Evolutionary conservation across 2,797 vertebrate genomes (phyloP).

Genomic region (Tragopan temminckii): DNA sequence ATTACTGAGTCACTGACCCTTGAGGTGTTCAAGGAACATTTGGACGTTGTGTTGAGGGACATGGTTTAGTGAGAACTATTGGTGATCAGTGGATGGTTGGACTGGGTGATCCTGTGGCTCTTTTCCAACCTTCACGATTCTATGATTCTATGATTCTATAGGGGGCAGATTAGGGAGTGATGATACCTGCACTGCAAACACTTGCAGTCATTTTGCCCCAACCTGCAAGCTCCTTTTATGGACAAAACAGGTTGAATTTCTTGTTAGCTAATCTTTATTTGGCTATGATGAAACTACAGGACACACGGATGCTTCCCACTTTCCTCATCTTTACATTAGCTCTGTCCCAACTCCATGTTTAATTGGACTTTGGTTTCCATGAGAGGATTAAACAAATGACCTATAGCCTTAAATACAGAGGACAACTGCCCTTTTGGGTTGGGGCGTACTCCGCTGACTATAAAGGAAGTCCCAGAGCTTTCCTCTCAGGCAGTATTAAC

Average conservation of each 20-base stretch:
- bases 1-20: neutral
- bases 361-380: neutral
- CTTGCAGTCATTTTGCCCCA: neutral
- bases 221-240: neutral
- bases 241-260: neutral
- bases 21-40: too few relatives aligned
- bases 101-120: too few relatives aligned
- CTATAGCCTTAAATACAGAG: neutral
- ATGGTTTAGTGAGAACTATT: too few relatives aligned
- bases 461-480: neutral
- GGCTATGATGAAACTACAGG: neutral
- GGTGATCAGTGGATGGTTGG: too few relatives aligned
- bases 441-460: neutral
- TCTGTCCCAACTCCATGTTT: neutral
- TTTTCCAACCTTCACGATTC: too few relatives aligned
- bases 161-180: neutral
- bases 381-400: neutral
- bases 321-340: neutral
- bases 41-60: too few relatives aligned
- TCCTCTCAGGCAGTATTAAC: neutral
- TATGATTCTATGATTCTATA: fast-evolving
- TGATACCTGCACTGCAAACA: neutral
- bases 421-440: neutral
- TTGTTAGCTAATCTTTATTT: neutral
- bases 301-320: neutral